Base-by-base conservation (phyloP, 2,888 invertebrate species). In the Synanthedon tipuliformis region DNA sequence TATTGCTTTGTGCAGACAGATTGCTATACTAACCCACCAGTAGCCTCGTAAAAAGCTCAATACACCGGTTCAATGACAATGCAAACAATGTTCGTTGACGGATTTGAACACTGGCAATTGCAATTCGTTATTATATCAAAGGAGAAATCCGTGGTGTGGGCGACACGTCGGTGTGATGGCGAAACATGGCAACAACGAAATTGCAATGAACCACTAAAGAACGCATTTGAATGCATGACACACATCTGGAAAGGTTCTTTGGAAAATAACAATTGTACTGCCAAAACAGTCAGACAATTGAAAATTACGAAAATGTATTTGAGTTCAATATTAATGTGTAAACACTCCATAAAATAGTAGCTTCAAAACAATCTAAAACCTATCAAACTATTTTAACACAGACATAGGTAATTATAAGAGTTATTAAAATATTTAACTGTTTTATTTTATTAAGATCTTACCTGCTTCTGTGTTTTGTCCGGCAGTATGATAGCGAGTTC, bases 401-500 rank as follows among this genome's bases (percentile, higher is more conserved):
- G 8, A 34, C 8, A 34, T 10, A 34, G 8, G 10, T 34, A 10
- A 8, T 10, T 34, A 34, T 34, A 34, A 34, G 3, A 34, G 10
- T 34, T 34, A 34, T 8, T 34, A 34, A 34, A 45, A 7, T n/a
- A 45, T 45, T 8, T 15, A 3, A 16, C 1, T n/a, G n/a, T 45
- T 45, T 15, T 15, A 52, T 52, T 52, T 54, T 10, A 50, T 45
- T 53, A 10, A 3, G 10, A 34, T 72, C 78, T 84, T 78, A 91
- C 91, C 86, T 90, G 89, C 78, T 88, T 89, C 66, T 90, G 91
- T 10, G 89, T 88, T 78, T 91, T 91, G 68, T 91, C 91, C 40
- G 91, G 91, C 48, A 90, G 89, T 64, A 91, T 91, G 56, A 91
- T 87, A 12, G 90, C 89, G 54, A 91, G 86, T 61, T 91, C 91